Percentiles rank a stretch among this genome's conserved stretches.
Evolutionary conservation across 1,140 invertebrate species (phyloP).

Genomic region (Pseudomyrmex gracilis): DNA sequence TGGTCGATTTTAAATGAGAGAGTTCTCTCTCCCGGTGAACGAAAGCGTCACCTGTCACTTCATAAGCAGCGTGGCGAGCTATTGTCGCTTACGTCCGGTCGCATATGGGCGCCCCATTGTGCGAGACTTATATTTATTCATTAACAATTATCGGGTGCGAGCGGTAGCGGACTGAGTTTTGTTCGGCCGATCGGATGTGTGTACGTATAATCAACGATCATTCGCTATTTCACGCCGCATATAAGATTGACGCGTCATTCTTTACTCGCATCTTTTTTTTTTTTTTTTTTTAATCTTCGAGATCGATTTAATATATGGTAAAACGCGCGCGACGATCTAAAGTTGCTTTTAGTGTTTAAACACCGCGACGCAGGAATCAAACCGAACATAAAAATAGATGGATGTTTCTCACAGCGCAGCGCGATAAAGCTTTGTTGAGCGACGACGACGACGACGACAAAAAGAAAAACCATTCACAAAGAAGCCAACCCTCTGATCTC

Average conservation of each 20-base stretch:
- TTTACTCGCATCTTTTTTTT: too few relatives aligned
- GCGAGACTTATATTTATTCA: conserved; percentile 79
- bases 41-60: conserved; percentile 75
- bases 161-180: conserved; percentile 58
- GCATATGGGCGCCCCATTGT: conserved; percentile 72
- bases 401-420: conserved; percentile 62
- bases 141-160: conserved; percentile 76
- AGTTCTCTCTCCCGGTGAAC: conserved; percentile 50
- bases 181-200: conserved; percentile 65
- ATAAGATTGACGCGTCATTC: conserved; percentile 43
- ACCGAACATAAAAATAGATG: conserved; percentile 35
- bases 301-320: background rate
- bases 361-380: conserved; percentile 22
- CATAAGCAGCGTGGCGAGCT: conserved; percentile 65
- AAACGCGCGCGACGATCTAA: background rate
- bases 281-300: background rate
- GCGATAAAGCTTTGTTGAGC: conserved; percentile 50
- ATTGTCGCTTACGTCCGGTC: conserved; percentile 76
- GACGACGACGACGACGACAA: conserved; percentile 48
- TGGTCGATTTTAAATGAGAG: conserved; percentile 67
- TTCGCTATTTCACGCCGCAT: conserved; percentile 38
- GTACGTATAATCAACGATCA: conserved; percentile 21
- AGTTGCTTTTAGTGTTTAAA: background rate
- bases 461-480: conserved; percentile 73
- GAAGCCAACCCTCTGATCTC: conserved; percentile 67